Evolutionary conservation across 2,888 invertebrate genomes (phyloP), one percentile per base, ranked within the genome.

Genomic region (Mellilla xanthometata): DNA sequence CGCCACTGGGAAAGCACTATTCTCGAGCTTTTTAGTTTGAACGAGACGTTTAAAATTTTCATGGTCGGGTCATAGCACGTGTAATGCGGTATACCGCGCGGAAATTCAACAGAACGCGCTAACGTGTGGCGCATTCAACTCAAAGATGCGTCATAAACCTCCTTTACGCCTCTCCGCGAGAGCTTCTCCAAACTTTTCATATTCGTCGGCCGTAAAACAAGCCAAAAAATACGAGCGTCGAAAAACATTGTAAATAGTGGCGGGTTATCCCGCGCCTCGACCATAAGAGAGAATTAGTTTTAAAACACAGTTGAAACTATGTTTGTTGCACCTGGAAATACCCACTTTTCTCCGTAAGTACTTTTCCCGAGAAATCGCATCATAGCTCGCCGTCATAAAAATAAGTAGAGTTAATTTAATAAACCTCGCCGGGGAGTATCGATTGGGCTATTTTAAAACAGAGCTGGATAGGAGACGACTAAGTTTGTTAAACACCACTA

Each of bases 141-240:
- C 72, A 77, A 87, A 87, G 87, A 86, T 84, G 82, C 81, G 72
- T 89, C 89, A 86, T 89, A 89, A 89, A 89, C 79, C 85, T 76
- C 75, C 80, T 89, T 89, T 80, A 87, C 87, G 87, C 81, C 79
- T 76, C 76, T 72, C 76, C 66, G 59, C 76, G 81, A 81, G 79
- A 83, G 80, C 82, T 82, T 74, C 80, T 83, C 84, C 77, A 81
- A 88, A 89, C 84, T 89, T 89, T 89, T 88, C 88, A 89, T 89
- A 89, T 89, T 87, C 83, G 73, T 71, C 80, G 75, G 72, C 80
- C 81, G 80, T 87, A 88, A 88, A 88, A 80, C 81, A 71, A 77
- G 75, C 86, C 83, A 82, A 88, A 88, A 89, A 88, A 88, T 88
- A 88, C 87, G 86, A 86, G 76, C 81, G 70, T 67, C 76, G 81